Conservation (phyloP, 2,797 vertebrate species). For the Taeniopygia guttata region DNA sequence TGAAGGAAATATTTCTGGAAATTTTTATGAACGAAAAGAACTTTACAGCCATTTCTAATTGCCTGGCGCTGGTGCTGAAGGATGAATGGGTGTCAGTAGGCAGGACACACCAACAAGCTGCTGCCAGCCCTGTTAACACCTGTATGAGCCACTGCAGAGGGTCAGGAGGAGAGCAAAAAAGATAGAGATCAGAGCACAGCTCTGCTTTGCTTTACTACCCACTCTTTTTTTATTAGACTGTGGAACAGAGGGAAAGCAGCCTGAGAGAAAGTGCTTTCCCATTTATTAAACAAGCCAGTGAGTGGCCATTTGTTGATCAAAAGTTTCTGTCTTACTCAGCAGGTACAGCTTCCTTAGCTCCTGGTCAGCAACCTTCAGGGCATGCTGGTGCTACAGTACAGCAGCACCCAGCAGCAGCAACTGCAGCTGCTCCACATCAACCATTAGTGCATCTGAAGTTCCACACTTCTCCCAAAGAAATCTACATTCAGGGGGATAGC, state of each 20-base stretch:
- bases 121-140: constrained; percentile 17
- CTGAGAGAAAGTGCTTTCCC: background rate
- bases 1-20: constrained; percentile 49
- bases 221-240: background rate
- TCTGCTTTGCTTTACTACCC: background rate
- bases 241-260: background rate
- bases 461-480: background rate
- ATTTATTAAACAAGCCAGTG: background rate
- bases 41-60: constrained; percentile 8
- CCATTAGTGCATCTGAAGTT: background rate
- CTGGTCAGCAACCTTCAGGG: background rate
- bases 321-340: background rate
- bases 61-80: constrained; percentile 15
- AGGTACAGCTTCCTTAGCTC: background rate
- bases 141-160: background rate
- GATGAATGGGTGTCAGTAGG: background rate
- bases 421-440: background rate
- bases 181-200: background rate
- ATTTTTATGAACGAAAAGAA: constrained; percentile 27
- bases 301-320: background rate
- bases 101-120: background rate
- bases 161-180: background rate
- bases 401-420: background rate
- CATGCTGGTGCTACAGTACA: background rate
- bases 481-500: background rate